phyloP scores from a whole-genome alignment of 2,113 vertebrate genomes.

The Setophaga kirtlandii region DNA sequence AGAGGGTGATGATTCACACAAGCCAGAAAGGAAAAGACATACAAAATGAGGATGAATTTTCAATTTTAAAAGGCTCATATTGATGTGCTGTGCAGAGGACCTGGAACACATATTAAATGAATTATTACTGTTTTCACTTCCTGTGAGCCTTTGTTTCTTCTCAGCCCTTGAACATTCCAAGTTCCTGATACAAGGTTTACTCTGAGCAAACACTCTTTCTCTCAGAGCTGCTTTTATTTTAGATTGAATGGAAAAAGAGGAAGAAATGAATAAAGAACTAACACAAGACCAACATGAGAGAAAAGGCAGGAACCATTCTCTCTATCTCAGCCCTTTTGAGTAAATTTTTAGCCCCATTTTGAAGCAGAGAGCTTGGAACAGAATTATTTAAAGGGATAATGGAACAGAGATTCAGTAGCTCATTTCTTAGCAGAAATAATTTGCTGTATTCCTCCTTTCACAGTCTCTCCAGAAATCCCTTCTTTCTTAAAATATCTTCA shows the following conservation, averaged over 20 bases:
- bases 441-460: background rate
- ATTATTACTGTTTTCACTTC: constrained; percentile 39
- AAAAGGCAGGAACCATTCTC: background rate
- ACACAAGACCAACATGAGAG: background rate
- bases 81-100: background rate
- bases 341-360: background rate
- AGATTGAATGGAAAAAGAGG: background rate
- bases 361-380: background rate
- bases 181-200: background rate
- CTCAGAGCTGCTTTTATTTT: background rate
- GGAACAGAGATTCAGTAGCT: background rate
- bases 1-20: constrained; percentile 23
- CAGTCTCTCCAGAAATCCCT: background rate
- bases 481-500: background rate
- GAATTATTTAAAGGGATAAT: background rate
- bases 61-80: constrained; percentile 32
- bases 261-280: constrained; percentile 12
- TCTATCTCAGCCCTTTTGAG: background rate
- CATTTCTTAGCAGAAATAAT: background rate
- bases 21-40: background rate
- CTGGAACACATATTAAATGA: constrained; percentile 10
- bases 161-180: background rate
- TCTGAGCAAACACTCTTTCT: constrained; percentile 7
- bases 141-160: background rate
- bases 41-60: background rate